A percentile compares a stretch with the other conserved stretches of the same genome.
Evolutionary conservation across 2,888 invertebrate genomes (phyloP).

Genomic region (Crocallis elinguaria): DNA sequence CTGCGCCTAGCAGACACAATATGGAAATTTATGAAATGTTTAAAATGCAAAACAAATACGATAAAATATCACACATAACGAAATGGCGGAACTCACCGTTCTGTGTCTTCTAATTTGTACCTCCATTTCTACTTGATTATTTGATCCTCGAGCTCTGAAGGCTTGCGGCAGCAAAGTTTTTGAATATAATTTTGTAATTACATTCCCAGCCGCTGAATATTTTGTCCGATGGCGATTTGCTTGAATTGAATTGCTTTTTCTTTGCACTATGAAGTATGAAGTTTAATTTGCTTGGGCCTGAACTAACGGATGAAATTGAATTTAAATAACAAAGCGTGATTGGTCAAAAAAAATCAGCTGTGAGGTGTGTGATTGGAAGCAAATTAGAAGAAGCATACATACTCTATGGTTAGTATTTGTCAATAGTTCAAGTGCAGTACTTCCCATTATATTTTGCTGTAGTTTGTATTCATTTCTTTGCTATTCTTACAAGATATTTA

Average conservation of each 20-base stretch:
- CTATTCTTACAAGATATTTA: no score
- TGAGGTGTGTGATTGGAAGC: conserved; percentile 31
- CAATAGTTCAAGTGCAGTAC: no score
- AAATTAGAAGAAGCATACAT: no score
- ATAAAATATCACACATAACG: conserved; percentile 10
- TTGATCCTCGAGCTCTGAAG: neutral
- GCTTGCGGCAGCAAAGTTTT: conserved; percentile 17
- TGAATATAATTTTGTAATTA: conserved; percentile 24
- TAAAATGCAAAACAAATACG: neutral
- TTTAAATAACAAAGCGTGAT: conserved; percentile 20
- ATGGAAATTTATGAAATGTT: neutral
- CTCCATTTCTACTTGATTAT: conserved; percentile 54
- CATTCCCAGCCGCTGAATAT: conserved; percentile 15
- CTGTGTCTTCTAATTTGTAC: conserved; percentile 63
- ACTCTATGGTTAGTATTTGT: no score
- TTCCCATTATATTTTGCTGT: no score
- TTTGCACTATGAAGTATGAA: neutral
- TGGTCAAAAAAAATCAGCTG: conserved; percentile 29
- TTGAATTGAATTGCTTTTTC: neutral
- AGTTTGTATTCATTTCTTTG: no score
- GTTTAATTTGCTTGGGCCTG: conserved; percentile 2
- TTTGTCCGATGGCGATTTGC: conserved; percentile 2
- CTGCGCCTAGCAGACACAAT: conserved; percentile 46
- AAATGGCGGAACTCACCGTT: conserved; percentile 53
- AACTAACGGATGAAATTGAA: conserved; percentile 29